These are phyloP conservation scores for Apostichopus leukothele DNA, from an alignment of 53 echinoderm and acorn worm genomes.

Conservation along the genomic window DNA sequence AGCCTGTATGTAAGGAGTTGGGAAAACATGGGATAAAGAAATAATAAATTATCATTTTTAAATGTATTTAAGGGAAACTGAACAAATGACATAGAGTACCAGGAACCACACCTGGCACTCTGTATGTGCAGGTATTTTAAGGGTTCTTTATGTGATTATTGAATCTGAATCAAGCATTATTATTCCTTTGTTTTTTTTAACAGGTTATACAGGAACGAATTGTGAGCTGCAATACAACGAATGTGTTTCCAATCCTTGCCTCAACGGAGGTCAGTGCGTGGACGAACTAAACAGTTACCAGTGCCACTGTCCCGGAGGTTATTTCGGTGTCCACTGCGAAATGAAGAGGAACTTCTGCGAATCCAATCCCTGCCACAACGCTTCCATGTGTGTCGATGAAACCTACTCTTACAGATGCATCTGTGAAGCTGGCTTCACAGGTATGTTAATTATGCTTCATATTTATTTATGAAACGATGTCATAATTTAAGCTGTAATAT, in stretches of 20 bases:
- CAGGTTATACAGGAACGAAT: constrained; percentile 84
- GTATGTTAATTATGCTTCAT: constrained; percentile 6
- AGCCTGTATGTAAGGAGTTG: too few relatives aligned
- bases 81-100: too few relatives aligned
- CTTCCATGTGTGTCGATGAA: constrained; percentile 70
- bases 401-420: constrained; percentile 72
- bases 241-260: constrained; percentile 83
- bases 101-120: too few relatives aligned
- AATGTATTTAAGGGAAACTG: too few relatives aligned
- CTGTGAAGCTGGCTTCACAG: constrained; percentile 82
- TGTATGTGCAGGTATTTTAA: too few relatives aligned
- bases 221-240: constrained; percentile 95
- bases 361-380: constrained; percentile 80
- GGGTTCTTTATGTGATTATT: too few relatives aligned
- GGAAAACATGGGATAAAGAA: too few relatives aligned
- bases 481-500: too few relatives aligned
- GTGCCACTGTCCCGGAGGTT: constrained; percentile 58
- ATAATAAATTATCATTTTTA: too few relatives aligned
- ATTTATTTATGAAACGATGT: too few relatives aligned
- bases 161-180: neutral
- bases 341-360: constrained; percentile 82
- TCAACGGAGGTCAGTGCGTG: constrained; percentile 67
- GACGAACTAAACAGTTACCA: constrained; percentile 74
- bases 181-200: neutral
- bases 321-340: constrained; percentile 80